Evolutionary conservation across 2,797 vertebrate genomes (phyloP).

Genomic region (Threskiornis aethiopicus): DNA sequence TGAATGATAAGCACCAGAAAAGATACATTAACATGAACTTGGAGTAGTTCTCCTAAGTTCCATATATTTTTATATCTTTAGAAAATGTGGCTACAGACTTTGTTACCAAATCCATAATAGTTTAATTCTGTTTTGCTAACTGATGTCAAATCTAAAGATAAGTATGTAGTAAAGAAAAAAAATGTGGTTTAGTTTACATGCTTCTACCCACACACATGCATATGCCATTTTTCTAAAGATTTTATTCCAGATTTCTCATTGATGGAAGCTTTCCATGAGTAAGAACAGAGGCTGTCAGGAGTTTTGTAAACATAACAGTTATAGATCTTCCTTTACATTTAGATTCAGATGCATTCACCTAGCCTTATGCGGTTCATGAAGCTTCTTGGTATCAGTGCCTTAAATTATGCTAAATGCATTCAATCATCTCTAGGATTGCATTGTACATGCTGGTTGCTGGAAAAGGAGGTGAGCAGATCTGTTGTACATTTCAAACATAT

Average conservation of each 20-base stretch:
- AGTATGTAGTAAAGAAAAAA: neutral
- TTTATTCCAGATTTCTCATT: neutral
- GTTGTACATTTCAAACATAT: neutral
- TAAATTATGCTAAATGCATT: neutral
- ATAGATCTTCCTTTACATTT: neutral
- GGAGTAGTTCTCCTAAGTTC: neutral
- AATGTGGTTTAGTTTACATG: neutral
- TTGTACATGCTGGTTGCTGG: neutral
- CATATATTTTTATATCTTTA: neutral
- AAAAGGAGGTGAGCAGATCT: neutral
- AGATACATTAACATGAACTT: neutral
- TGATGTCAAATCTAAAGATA: neutral
- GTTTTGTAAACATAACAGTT: neutral
- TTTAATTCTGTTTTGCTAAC: neutral
- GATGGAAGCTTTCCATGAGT: neutral
- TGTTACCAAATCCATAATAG: neutral
- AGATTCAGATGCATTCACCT: neutral
- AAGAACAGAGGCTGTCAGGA: neutral
- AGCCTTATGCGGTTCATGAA: accelerated
- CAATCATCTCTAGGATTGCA: accelerated
- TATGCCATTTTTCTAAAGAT: neutral
- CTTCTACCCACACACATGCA: accelerated
- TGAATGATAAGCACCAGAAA: neutral
- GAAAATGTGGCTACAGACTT: neutral
- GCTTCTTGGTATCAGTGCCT: neutral